These are phyloP conservation scores for Osmerus eperlanus DNA, from an alignment of 2,113 vertebrate species.

Conservation along the genomic window DNA sequence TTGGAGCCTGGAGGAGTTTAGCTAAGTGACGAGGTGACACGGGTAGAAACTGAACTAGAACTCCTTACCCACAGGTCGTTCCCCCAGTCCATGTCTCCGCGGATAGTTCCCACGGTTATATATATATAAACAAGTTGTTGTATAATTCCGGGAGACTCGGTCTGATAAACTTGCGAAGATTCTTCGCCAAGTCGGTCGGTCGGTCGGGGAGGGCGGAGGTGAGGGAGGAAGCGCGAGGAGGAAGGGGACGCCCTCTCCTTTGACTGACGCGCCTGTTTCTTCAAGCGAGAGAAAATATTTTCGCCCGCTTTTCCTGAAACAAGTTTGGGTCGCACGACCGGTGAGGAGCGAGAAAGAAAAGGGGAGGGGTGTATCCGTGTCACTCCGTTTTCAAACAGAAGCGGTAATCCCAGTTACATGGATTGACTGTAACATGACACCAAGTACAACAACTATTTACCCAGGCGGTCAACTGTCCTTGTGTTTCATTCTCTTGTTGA, in stretches of 20 bases:
- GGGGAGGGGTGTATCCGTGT: background rate
- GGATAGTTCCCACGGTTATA: background rate
- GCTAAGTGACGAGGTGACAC: background rate
- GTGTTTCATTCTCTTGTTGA: too few species aligned
- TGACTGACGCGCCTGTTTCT: slow-evolving; percentile 47
- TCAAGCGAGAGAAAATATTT: slow-evolving; percentile 23
- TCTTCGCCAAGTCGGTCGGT: slow-evolving; percentile 5
- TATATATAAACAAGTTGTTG: background rate
- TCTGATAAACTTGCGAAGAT: too few species aligned
- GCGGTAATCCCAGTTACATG: too few species aligned
- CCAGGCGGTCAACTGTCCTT: too few species aligned
- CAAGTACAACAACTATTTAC: too few species aligned
- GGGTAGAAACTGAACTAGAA: slow-evolving; percentile 31
- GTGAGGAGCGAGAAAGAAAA: background rate
- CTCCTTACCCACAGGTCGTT: slow-evolving; percentile 64
- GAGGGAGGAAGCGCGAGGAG: slow-evolving; percentile 58
- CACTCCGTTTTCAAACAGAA: too few species aligned
- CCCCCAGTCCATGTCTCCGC: slow-evolving; percentile 65
- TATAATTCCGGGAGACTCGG: too few species aligned
- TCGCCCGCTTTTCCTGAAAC: slow-evolving; percentile 51
- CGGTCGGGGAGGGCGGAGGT: slow-evolving; percentile 29
- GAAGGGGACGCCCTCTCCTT: slow-evolving; percentile 67
- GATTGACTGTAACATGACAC: too few species aligned
- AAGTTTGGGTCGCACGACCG: slow-evolving; percentile 38
- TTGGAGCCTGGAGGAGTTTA: too few species aligned